Evolutionary conservation across 2,888 invertebrate species (phyloP).

Genomic region (Drosophila melanosoma): DNA sequence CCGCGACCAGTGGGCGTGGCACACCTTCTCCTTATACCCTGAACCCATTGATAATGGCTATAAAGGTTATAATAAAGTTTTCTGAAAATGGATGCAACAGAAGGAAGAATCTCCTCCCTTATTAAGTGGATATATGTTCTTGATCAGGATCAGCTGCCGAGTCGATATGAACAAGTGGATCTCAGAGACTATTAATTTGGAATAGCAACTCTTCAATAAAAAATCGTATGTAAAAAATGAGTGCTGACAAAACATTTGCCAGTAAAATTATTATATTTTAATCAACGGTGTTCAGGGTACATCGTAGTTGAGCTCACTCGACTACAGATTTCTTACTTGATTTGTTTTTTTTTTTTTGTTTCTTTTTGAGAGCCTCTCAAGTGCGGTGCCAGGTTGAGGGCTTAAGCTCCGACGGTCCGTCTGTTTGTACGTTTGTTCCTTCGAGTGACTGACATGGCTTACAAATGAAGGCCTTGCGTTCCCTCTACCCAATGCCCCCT

Average conservation of each 20-base stretch:
- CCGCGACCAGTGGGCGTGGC: constrained; percentile 16
- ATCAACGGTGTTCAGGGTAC: background rate
- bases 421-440: constrained; percentile 33
- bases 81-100: background rate
- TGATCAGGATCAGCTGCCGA: background rate
- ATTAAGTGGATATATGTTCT: background rate
- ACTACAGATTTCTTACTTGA: background rate
- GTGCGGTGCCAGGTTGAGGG: constrained; percentile 41
- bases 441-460: constrained; percentile 71
- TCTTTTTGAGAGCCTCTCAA: constrained; percentile 12
- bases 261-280: background rate
- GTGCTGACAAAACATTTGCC: too few relatives aligned
- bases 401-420: constrained; percentile 57
- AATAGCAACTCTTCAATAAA: too few relatives aligned
- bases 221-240: too few relatives aligned
- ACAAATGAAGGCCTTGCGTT: constrained; percentile 62
- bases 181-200: background rate
- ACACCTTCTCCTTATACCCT: constrained; percentile 21
- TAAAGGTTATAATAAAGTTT: background rate
- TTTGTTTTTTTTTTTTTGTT: background rate
- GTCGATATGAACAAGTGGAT: background rate
- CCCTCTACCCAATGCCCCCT: background rate
- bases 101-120: background rate
- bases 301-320: background rate
- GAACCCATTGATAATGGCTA: background rate